These are phyloP conservation scores for Timema cristinae DNA, from an alignment of 2,888 invertebrate species.

Conservation along the genomic window DNA sequence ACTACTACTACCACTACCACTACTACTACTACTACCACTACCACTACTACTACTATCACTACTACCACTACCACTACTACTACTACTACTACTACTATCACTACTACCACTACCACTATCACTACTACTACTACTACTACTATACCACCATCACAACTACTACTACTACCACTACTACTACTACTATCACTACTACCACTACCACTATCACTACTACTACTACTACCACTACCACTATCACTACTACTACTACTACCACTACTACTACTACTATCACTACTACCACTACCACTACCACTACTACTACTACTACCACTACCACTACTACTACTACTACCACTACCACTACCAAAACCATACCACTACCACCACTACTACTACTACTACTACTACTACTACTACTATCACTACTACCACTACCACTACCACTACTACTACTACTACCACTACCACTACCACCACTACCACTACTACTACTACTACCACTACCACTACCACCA, in stretches of 20 bases:
- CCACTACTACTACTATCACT: neutral
- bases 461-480: neutral
- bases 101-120: slow-evolving; percentile 1
- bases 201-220: neutral
- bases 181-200: neutral
- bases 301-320: no score
- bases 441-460: neutral
- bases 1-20: slow-evolving; percentile 8
- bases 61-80: slow-evolving; percentile 8
- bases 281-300: no score
- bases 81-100: slow-evolving; percentile 9
- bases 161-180: neutral
- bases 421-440: neutral
- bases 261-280: no score
- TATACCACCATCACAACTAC: neutral
- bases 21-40: slow-evolving; percentile 4
- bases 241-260: slow-evolving; percentile 10
- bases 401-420: no score
- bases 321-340: no score
- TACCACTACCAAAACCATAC: no score
- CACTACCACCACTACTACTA: no score
- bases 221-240: neutral
- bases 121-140: slow-evolving; percentile 6
- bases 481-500: neutral
- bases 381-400: no score